Percentiles rank a stretch among this genome's conserved stretches.
Evolutionary conservation across 1,140 invertebrate genomes (phyloP).

Genomic region (Ruditapes philippinarum): DNA sequence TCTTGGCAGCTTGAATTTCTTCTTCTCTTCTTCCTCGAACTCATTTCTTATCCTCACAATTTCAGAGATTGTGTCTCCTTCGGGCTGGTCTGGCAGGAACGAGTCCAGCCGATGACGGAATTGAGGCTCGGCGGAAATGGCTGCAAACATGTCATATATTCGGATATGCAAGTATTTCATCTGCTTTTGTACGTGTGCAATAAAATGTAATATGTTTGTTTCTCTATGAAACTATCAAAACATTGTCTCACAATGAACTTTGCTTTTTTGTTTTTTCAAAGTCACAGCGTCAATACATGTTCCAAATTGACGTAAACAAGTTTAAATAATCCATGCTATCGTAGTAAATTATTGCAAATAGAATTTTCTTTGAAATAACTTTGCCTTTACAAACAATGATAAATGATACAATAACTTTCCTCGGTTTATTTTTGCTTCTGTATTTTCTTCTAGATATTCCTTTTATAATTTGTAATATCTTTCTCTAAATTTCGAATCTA

Average conservation of each 20-base stretch:
- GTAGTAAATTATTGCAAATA: no score
- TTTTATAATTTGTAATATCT: no score
- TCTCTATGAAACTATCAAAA: neutral
- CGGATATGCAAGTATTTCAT: neutral
- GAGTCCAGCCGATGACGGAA: constrained; percentile 68
- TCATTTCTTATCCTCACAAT: constrained; percentile 53
- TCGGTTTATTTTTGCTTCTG: no score
- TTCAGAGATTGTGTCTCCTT: constrained; percentile 55
- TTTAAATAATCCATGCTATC: no score
- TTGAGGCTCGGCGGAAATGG: constrained; percentile 59
- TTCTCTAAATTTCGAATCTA: no score
- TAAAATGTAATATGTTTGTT: neutral
- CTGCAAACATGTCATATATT: constrained; percentile 53
- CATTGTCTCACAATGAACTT: neutral
- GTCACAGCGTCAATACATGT: no score
- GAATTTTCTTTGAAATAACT: no score
- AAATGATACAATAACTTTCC: no score
- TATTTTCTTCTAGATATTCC: no score
- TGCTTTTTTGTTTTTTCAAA: no score
- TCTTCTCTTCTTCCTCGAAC: constrained; percentile 65
- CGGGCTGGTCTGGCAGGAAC: constrained; percentile 60
- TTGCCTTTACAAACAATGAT: no score
- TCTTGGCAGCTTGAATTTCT: constrained; percentile 74
- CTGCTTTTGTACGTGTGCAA: neutral
- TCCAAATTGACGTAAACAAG: no score